phyloP scores from a whole-genome alignment of 2,797 vertebrate genomes.

The Hozukius guyotensis region DNA sequence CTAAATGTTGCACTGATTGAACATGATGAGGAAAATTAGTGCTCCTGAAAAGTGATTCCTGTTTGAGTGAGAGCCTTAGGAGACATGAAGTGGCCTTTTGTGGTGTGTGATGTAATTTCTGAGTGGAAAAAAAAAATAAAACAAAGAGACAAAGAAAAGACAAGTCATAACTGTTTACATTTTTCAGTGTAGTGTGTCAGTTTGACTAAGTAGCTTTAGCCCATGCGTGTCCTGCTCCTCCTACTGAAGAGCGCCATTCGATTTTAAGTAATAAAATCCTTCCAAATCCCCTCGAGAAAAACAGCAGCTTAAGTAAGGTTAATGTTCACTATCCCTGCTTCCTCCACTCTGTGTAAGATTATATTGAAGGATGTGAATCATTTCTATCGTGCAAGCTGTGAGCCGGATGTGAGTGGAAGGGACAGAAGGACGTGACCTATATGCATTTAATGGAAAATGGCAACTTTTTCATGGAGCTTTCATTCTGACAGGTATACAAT shows the following conservation, averaged over 20 bases:
- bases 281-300: slow-evolving; percentile 69
- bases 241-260: slow-evolving; percentile 64
- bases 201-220: slow-evolving; percentile 61
- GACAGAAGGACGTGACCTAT: slow-evolving; percentile 29
- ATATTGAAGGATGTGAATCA: slow-evolving; percentile 48
- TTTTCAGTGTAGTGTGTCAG: slow-evolving; percentile 40
- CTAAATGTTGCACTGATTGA: slow-evolving; percentile 52
- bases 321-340: slow-evolving; percentile 55
- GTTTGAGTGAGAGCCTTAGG: slow-evolving; percentile 34
- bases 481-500: neutral
- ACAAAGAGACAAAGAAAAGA: slow-evolving; percentile 1
- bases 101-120: slow-evolving; percentile 51
- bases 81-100: slow-evolving; percentile 56
- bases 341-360: slow-evolving; percentile 52
- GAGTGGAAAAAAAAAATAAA: neutral
- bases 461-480: neutral
- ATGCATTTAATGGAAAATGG: neutral
- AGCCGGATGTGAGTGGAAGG: slow-evolving; percentile 22
- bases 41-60: slow-evolving; percentile 54
- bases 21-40: slow-evolving; percentile 63
- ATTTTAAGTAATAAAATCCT: slow-evolving; percentile 59
- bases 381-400: slow-evolving; percentile 21
- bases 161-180: neutral
- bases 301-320: slow-evolving; percentile 67
- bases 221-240: slow-evolving; percentile 59